phyloP scores from a whole-genome alignment of 2,888 invertebrate genomes.

The Scaptomyza cyrtandrae region DNA sequence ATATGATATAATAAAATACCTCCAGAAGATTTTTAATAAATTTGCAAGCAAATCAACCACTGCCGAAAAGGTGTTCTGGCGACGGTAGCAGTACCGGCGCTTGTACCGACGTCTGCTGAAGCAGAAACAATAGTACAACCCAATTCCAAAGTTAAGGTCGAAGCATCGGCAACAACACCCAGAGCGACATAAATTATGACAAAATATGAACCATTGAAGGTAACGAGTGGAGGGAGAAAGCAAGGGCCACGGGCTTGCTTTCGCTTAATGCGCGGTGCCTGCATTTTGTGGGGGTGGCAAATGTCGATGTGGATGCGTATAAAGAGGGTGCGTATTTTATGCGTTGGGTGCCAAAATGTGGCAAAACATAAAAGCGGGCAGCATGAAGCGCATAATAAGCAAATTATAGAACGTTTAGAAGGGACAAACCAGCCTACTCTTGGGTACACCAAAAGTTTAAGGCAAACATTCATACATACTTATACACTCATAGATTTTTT shows the following conservation, averaged over 20 bases:
- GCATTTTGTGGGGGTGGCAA: constrained; percentile 1
- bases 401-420: constrained; percentile 82
- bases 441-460: constrained; percentile 14
- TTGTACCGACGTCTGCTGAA: constrained; percentile 11
- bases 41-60: constrained; percentile 81
- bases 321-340: constrained; percentile 68
- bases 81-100: constrained; percentile 26
- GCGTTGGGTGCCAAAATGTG: constrained; percentile 71
- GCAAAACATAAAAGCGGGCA: constrained; percentile 79
- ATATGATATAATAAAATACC: constrained; percentile 73
- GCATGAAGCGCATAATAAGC: constrained; percentile 82
- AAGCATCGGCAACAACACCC: constrained; percentile 76
- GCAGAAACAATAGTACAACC: constrained; percentile 29
- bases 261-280: constrained; percentile 22
- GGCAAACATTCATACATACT: constrained; percentile 23
- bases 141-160: constrained; percentile 48
- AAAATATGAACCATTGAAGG: constrained; percentile 69
- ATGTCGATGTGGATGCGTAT: constrained; percentile 6
- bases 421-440: constrained; percentile 57
- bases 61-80: constrained; percentile 67
- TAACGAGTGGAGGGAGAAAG: constrained; percentile 13
- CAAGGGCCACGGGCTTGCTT: constrained; percentile 23
- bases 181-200: constrained; percentile 83
- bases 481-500: constrained; percentile 26
- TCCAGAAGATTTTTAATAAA: constrained; percentile 81